Percentiles rank a stretch among this genome's conserved stretches.
phyloP scores from a whole-genome alignment of 2,888 invertebrate genomes.

The Ernsta delagoae region DNA sequence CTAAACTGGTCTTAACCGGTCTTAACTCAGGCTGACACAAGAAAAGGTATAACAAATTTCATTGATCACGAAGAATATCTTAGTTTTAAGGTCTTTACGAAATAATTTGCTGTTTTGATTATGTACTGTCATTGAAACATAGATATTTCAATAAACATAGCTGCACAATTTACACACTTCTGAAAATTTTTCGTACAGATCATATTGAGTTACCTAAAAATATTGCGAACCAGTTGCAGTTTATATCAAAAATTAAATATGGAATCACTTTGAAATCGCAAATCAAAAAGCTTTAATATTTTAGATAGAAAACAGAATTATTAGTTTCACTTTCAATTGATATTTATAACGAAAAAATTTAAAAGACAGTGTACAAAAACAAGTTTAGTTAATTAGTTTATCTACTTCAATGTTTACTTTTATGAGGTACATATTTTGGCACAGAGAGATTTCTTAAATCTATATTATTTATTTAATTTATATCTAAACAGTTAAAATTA shows the following conservation, averaged over 20 bases:
- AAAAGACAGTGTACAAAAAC: slow-evolving; percentile 69
- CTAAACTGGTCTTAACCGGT: no score
- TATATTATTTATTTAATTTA: slow-evolving; percentile 77
- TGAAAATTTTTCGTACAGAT: no score
- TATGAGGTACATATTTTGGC: slow-evolving; percentile 93
- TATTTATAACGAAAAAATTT: slow-evolving; percentile 53
- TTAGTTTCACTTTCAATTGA: slow-evolving; percentile 9
- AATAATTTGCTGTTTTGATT: neutral
- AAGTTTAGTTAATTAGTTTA: slow-evolving; percentile 74
- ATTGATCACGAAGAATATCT: no score
- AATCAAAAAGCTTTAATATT: no score
- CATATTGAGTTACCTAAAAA: no score
- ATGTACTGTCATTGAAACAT: neutral
- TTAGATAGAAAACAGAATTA: slow-evolving; percentile 20
- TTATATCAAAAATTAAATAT: neutral
- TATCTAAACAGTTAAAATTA: slow-evolving; percentile 71
- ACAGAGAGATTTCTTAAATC: slow-evolving; percentile 88
- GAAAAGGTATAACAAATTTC: no score
- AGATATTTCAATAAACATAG: neutral
- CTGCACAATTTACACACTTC: no score
- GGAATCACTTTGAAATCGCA: slow-evolving; percentile 1
- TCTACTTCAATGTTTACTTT: slow-evolving; percentile 82
- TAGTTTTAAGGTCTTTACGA: neutral
- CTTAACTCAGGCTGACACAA: no score
- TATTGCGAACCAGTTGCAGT: slow-evolving; percentile 10